These are phyloP conservation scores for Drosophila santomea DNA, from an alignment of 1,140 invertebrate genomes.

Conservation along the genomic window DNA sequence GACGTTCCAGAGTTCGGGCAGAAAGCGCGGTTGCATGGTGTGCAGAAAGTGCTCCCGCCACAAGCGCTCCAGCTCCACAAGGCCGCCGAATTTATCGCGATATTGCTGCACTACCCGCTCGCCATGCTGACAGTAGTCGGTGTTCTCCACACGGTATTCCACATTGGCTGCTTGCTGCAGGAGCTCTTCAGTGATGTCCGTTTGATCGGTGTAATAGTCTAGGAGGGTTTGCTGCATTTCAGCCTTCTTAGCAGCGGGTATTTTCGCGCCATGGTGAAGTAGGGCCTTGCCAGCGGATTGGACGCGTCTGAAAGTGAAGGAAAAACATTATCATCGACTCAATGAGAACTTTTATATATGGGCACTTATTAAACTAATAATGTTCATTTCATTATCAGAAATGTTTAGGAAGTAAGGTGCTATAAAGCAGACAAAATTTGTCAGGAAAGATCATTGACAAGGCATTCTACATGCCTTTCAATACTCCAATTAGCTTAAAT, in stretches of 20 bases:
- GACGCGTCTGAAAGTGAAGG: constrained; percentile 85
- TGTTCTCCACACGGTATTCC: constrained; percentile 85
- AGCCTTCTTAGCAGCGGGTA: constrained; percentile 86
- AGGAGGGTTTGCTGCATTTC: constrained; percentile 86
- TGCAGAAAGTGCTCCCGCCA: constrained; percentile 92
- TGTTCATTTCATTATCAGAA: no score
- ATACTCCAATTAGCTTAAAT: no score
- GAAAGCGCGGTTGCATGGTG: constrained; percentile 89
- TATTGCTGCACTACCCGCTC: constrained; percentile 89
- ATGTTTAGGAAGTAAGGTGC: background rate
- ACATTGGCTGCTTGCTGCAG: constrained; percentile 85
- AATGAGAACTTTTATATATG: no score
- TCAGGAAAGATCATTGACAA: background rate
- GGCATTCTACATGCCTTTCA: background rate
- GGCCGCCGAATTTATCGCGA: constrained; percentile 86
- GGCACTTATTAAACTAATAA: no score
- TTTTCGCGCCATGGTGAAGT: constrained; percentile 84
- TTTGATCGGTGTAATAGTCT: constrained; percentile 84
- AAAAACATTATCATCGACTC: background rate
- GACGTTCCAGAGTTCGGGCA: constrained; percentile 92
- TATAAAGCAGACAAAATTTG: background rate
- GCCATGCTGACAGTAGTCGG: constrained; percentile 88
- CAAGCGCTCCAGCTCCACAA: constrained; percentile 89
- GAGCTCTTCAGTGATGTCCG: constrained; percentile 85
- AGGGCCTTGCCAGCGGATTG: constrained; percentile 89